Evolutionary conservation across 2,888 invertebrate species (phyloP), one percentile per base, ranked within the genome.

Genomic region (Tenthredo scrophulariae): DNA sequence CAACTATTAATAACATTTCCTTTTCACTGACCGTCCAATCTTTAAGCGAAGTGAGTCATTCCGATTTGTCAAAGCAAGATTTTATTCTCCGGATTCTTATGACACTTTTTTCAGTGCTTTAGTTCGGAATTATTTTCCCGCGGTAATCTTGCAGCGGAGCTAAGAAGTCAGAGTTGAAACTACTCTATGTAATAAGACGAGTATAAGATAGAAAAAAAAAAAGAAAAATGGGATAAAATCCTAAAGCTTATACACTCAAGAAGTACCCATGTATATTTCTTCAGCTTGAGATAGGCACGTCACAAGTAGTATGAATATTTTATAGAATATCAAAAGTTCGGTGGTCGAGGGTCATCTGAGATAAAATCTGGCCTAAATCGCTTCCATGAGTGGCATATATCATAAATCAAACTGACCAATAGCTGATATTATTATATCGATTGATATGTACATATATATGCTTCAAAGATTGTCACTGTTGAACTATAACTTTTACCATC

Each of bases 331-430:
- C 9, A 43, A 22, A 43, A 74, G 40, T 70, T 33, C 70, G 33
- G 0, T 0, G 22, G 74, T 74, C 74, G 22, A 74, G 43, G 74
- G 26, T 74, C 74, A 74, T 74, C 43, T n/a, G 18, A 22, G 43
- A 74, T 74, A 10, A 74, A 74, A 74, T 43, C 40, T 74, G 74
- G 74, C 74, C 74, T 22, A 5, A 5, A 74, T 74, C 74, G 7
- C 10, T 22, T 15, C 40, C 15, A 33, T 67, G 18, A 74, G 74
- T 74, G 43, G 74, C 18, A 54, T 40, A 74, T 22, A 22, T 43
- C n/a, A 74, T 74, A 29, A 74, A 74, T 74, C 43, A 74, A 74
- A 74, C 37, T 26, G 43, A 74, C 43, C 74, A 74, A 43, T 15
- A 26, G n/a, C 13, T 9, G 43, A 26, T 74, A 74, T 40, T 74